A percentile compares a stretch with the other conserved stretches of the same genome.
Evolutionary conservation across 2,797 vertebrate species (phyloP).

Genomic region (Sebastes nivosus): DNA sequence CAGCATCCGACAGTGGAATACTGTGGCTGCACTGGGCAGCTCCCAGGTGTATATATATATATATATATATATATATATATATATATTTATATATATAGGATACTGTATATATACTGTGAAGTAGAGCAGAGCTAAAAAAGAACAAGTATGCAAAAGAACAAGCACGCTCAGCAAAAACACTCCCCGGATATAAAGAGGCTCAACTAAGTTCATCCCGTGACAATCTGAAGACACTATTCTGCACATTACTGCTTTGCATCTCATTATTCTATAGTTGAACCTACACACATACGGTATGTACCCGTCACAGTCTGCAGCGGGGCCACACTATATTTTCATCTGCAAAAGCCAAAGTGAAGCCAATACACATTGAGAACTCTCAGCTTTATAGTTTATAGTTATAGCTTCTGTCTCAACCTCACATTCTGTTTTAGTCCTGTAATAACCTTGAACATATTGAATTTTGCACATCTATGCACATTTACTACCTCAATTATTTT

Average conservation of each 20-base stretch:
- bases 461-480: too few species aligned
- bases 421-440: too few species aligned
- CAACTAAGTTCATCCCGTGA: slow-evolving; percentile 55
- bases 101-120: slow-evolving; percentile 19
- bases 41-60: slow-evolving; percentile 7
- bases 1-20: not conserved
- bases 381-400: too few species aligned
- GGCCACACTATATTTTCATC: slow-evolving; percentile 21
- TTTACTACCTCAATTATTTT: too few species aligned
- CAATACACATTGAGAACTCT: not conserved
- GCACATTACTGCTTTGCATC: slow-evolving; percentile 50
- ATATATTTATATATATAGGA: not conserved
- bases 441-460: too few species aligned
- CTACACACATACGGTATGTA: slow-evolving; percentile 21
- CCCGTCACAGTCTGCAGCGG: slow-evolving; percentile 9
- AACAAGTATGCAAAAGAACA: slow-evolving; percentile 52
- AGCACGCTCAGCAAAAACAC: slow-evolving; percentile 64
- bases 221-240: slow-evolving; percentile 48
- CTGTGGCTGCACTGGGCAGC: not conserved
- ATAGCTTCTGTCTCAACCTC: too few species aligned
- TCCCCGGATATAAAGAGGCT: slow-evolving; percentile 50
- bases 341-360: slow-evolving; percentile 23
- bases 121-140: slow-evolving; percentile 44
- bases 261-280: slow-evolving; percentile 49
- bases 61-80: too few species aligned